Evolutionary conservation across 2,113 vertebrate genomes (phyloP).

Genomic region (Scolopax mira): DNA sequence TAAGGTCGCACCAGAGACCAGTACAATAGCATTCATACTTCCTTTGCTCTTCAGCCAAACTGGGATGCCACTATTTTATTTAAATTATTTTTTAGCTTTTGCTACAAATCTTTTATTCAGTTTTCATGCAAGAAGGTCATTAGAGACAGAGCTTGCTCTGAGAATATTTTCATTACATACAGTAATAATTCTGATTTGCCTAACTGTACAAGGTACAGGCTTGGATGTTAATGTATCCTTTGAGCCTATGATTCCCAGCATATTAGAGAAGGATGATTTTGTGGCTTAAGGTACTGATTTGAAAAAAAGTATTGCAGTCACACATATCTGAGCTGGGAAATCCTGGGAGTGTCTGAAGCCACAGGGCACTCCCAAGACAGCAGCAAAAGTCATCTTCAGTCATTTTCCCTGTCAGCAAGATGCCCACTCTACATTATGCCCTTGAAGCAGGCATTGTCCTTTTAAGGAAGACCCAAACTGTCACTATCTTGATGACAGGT

Average conservation of each 20-base stretch:
- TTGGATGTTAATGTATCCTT: background rate
- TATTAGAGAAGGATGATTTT: background rate
- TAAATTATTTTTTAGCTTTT: background rate
- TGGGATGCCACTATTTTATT: background rate
- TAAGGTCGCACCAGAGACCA: background rate
- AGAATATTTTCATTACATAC: background rate
- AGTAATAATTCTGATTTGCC: background rate
- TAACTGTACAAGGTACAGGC: background rate
- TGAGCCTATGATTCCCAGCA: accelerated
- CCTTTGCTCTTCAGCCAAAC: background rate
- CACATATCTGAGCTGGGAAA: background rate
- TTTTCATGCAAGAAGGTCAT: background rate
- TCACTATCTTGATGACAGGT: background rate
- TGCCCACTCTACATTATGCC: accelerated
- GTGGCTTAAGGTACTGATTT: background rate
- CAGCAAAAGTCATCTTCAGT: background rate
- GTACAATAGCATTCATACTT: background rate
- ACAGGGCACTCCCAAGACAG: background rate
- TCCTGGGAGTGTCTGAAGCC: background rate
- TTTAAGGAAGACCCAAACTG: background rate
- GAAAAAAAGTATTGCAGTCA: background rate
- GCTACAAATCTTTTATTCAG: background rate
- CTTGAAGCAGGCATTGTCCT: background rate
- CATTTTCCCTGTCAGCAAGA: background rate
- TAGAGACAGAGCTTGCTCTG: background rate